These are phyloP conservation scores for Sakesphorus luctuosus DNA, from an alignment of 2,113 vertebrate genomes.

Conservation along the genomic window DNA sequence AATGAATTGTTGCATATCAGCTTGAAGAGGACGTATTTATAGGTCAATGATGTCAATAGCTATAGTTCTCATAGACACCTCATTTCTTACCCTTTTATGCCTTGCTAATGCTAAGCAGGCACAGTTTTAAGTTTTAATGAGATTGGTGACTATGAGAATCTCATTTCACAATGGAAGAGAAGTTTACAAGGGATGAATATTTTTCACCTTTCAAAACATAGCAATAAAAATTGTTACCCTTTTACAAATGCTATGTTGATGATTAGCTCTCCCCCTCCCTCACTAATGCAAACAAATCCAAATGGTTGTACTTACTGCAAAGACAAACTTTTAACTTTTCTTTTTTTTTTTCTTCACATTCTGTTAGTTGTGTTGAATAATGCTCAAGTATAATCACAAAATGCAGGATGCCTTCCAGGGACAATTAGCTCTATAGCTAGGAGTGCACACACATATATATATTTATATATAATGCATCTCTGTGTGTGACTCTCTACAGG, in stretches of 20 bases:
- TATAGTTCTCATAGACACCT: constrained; percentile 65
- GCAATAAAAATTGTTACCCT: background rate
- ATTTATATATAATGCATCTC: background rate
- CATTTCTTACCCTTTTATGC: constrained; percentile 59
- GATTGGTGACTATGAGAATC: constrained; percentile 14
- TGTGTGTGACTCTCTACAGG: background rate
- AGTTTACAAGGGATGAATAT: background rate
- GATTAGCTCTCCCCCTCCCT: background rate
- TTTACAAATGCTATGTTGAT: background rate
- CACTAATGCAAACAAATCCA: background rate
- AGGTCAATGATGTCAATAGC: constrained; percentile 80
- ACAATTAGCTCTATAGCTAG: background rate
- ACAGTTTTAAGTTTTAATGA: constrained; percentile 64
- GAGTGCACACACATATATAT: background rate
- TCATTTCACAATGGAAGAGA: background rate
- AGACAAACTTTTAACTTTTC: background rate
- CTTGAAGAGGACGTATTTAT: constrained; percentile 75
- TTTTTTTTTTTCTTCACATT: background rate
- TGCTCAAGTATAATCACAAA: background rate
- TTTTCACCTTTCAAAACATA: constrained; percentile 22
- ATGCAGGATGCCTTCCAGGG: background rate
- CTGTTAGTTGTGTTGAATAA: background rate
- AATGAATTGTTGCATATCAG: constrained; percentile 73
- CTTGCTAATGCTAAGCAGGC: constrained; percentile 49
- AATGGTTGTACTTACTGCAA: background rate